Evolutionary conservation across 2,888 invertebrate species (phyloP).

Genomic region (Chymomyza amoena): DNA sequence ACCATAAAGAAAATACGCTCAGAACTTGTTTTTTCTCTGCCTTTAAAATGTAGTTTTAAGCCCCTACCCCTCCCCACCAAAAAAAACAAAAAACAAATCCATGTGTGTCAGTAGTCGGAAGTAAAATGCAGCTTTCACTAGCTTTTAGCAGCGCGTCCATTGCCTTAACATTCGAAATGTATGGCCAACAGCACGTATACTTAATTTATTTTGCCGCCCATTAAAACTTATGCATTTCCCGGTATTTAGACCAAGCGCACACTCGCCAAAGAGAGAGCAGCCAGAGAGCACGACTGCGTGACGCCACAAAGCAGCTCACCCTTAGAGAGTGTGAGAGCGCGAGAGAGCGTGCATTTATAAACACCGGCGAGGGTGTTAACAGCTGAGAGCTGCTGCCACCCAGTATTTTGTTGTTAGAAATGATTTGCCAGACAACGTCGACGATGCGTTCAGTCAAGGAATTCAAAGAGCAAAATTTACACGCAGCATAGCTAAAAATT

Average conservation of each 20-base stretch:
- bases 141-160: background rate
- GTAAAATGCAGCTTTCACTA: background rate
- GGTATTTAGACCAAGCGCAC: conserved; percentile 38
- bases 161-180: conserved; percentile 1
- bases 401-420: conserved; percentile 53
- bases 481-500: conserved; percentile 65
- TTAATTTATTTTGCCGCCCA: conserved; percentile 33
- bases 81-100: background rate
- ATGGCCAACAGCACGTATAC: conserved; percentile 57
- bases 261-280: background rate
- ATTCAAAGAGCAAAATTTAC: conserved; percentile 47
- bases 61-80: too few relatives aligned
- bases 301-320: background rate
- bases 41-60: background rate
- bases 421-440: conserved; percentile 49
- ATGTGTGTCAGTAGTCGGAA: background rate
- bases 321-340: background rate
- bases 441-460: conserved; percentile 22
- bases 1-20: background rate
- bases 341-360: background rate
- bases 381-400: conserved; percentile 61
- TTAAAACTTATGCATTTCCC: conserved; percentile 44
- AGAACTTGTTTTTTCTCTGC: background rate
- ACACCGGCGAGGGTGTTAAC: conserved; percentile 41
- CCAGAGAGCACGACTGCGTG: too few relatives aligned